phyloP scores from a whole-genome alignment of 2,113 vertebrate genomes.

The Aphyosemion australe region DNA sequence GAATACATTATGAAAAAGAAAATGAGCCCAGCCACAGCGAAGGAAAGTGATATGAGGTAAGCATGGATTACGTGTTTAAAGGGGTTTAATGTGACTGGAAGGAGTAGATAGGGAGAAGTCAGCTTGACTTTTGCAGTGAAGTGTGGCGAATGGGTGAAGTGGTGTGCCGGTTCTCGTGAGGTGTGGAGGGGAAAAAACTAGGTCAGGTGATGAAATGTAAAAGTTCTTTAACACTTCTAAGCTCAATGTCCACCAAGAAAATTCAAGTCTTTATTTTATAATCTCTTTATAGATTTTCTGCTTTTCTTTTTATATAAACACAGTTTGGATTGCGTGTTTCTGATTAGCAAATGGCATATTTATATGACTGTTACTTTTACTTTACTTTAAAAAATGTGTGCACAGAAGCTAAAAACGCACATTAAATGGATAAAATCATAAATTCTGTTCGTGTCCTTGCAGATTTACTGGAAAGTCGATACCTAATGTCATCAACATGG shows the following conservation, averaged over 20 bases:
- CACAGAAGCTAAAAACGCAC: not conserved
- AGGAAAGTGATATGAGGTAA: conserved; percentile 29
- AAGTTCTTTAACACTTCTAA: conserved; percentile 7
- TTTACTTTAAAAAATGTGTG: not conserved
- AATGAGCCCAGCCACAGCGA: conserved; percentile 32
- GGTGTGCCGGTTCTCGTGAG: conserved; percentile 12
- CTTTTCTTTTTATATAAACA: too few species aligned
- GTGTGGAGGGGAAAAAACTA: conserved; percentile 26
- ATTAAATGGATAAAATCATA: conserved; percentile 32
- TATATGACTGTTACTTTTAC: too few species aligned
- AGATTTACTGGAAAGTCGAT: conserved; percentile 89
- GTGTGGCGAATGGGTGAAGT: conserved; percentile 21
- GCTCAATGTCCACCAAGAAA: not conserved
- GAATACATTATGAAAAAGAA: conserved; percentile 39
- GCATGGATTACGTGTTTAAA: conserved; percentile 50
- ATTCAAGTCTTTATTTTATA: too few species aligned
- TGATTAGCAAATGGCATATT: not conserved
- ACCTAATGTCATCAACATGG: conserved; percentile 91
- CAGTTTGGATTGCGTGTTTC: not conserved
- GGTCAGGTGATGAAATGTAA: conserved; percentile 35
- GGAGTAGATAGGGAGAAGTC: conserved; percentile 33
- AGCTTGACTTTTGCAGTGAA: conserved; percentile 16
- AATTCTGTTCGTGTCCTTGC: conserved; percentile 29
- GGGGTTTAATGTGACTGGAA: conserved; percentile 48
- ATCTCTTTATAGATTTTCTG: too few species aligned